Percentiles rank a stretch among this genome's conserved stretches.
Evolutionary conservation across 2,113 vertebrate species (phyloP).

Genomic region (Mohoua ochrocephala): DNA sequence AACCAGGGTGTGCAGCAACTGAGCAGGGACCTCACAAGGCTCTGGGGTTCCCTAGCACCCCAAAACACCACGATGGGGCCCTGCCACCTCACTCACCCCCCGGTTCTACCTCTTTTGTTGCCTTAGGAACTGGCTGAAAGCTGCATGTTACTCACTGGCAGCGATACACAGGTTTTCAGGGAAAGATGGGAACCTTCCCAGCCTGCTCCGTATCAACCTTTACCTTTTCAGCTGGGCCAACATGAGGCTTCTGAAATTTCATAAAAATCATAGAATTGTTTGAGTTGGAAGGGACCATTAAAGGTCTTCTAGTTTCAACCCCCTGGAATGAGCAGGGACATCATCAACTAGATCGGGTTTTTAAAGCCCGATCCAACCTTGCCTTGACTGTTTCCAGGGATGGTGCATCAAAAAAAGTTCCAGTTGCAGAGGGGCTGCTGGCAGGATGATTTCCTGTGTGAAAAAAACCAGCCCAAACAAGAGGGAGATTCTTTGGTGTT

Average conservation of each 20-base stretch:
- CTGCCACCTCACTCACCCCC: neutral
- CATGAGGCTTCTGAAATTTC: rapidly evolving
- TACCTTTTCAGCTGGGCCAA: neutral
- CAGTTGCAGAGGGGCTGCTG: neutral
- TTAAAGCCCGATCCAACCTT: neutral
- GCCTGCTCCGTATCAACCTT: neutral
- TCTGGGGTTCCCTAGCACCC: neutral
- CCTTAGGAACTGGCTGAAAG: neutral
- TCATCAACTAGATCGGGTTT: neutral
- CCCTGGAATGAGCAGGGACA: neutral
- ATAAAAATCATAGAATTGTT: neutral
- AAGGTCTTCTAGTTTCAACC: neutral
- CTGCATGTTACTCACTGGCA: neutral
- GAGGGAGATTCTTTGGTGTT: neutral
- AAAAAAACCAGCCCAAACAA: neutral
- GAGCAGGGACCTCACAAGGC: neutral
- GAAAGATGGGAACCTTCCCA: neutral
- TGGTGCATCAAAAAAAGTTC: no score
- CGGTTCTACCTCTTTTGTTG: neutral
- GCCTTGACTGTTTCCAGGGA: neutral
- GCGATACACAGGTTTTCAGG: neutral
- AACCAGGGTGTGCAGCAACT: rapidly evolving
- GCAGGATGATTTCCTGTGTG: rapidly evolving
- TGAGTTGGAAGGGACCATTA: neutral
- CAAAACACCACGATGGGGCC: neutral